A percentile compares a stretch with the other conserved stretches of the same genome.
Conservation (phyloP, 1,140 invertebrate genomes). For the Polyergus mexicanus region DNA sequence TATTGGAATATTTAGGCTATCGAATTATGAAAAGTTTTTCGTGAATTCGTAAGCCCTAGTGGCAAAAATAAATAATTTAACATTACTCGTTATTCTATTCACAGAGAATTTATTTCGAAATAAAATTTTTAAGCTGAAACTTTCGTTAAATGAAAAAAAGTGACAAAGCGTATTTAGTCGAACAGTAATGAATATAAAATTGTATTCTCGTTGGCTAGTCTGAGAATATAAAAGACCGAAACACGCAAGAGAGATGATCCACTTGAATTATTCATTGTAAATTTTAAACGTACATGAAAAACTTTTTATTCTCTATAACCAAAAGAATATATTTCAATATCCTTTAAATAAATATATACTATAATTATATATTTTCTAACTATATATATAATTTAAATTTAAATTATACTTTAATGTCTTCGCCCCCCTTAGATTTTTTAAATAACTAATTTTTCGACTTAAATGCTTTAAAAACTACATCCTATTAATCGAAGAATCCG, state of each 20-base stretch:
- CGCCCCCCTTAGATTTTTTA: background rate
- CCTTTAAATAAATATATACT: too few species aligned
- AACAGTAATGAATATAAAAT: conserved; percentile 30
- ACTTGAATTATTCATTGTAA: conserved; percentile 31
- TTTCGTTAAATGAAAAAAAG: background rate
- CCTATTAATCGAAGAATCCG: background rate
- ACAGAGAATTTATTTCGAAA: background rate
- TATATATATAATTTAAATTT: too few species aligned
- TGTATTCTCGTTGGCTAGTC: background rate
- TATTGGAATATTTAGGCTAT: background rate
- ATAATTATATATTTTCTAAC: too few species aligned
- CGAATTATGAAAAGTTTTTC: conserved; percentile 5
- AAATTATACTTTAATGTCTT: too few species aligned
- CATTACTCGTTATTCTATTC: conserved; percentile 19
- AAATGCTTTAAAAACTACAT: background rate
- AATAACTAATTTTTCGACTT: background rate
- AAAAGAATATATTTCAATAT: background rate
- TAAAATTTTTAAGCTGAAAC: conserved; percentile 9
- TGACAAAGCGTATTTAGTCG: background rate
- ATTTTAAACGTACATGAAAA: conserved; percentile 20
- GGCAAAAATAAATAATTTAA: conserved; percentile 20
- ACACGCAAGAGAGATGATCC: background rate
- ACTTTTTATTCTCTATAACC: background rate
- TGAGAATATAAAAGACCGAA: conserved; percentile 6
- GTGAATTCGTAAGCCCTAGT: conserved; percentile 10